A percentile compares a stretch with the other conserved stretches of the same genome.
Evolutionary conservation across 2,113 vertebrate species (phyloP).

Genomic region (Procavia capensis): DNA sequence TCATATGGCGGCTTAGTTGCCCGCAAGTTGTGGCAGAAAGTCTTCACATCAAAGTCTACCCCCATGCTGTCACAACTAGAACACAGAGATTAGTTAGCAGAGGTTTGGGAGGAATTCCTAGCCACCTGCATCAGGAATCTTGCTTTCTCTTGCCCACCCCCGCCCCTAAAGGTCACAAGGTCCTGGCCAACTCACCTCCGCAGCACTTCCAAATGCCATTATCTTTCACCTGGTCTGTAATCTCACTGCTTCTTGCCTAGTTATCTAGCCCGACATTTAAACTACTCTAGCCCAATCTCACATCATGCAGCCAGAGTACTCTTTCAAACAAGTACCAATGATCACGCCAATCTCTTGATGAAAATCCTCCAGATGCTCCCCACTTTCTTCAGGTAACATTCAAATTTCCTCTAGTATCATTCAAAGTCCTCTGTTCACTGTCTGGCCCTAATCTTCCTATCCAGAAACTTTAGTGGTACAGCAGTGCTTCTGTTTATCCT

Average conservation of each 20-base stretch:
- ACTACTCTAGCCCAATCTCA: neutral
- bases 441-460: neutral
- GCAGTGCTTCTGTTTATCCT: neutral
- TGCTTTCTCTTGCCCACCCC: neutral
- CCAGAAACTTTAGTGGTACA: neutral
- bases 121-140: neutral
- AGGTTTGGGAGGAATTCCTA: neutral
- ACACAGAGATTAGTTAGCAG: constrained; percentile 50
- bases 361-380: constrained; percentile 1
- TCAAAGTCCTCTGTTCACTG: neutral
- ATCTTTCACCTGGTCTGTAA: neutral
- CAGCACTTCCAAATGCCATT: neutral
- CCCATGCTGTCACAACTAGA: constrained; percentile 91
- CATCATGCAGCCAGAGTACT: neutral
- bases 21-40: constrained; percentile 97
- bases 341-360: neutral
- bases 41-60: constrained; percentile 99
- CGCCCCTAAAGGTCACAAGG: neutral
- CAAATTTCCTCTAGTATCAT: neutral
- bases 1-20: constrained; percentile 99
- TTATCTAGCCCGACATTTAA: neutral
- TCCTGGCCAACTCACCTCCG: neutral
- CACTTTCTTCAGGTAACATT: neutral
- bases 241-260: neutral
- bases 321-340: neutral